A percentile compares a stretch with the other conserved stretches of the same genome.
These are phyloP conservation scores for Trachelus iudaicus DNA, from an alignment of 2,888 invertebrate species.

Conservation along the genomic window DNA sequence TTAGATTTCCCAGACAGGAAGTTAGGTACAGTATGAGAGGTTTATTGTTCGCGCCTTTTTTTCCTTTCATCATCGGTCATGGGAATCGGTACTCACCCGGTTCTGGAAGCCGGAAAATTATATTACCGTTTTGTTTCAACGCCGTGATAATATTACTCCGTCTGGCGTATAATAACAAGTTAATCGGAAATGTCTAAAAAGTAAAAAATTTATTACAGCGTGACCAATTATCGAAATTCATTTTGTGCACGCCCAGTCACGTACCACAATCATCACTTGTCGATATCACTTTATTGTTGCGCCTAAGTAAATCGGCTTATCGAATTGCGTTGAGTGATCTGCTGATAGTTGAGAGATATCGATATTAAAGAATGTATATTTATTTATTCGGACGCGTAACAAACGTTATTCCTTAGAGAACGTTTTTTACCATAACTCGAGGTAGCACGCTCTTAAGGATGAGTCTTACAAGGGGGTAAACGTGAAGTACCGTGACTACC, in stretches of 20 bases:
- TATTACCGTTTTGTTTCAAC: background rate
- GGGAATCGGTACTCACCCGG: constrained; percentile 55
- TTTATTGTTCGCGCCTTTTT: background rate
- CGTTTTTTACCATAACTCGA: background rate
- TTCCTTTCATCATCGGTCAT: constrained; percentile 42
- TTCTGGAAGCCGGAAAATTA: background rate
- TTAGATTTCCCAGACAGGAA: constrained; percentile 47
- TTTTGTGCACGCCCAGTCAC: background rate
- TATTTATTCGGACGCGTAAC: background rate
- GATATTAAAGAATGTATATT: background rate
- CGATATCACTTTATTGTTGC: background rate
- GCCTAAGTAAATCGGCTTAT: background rate
- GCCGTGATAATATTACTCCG: background rate
- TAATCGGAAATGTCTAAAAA: background rate
- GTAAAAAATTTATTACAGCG: background rate
- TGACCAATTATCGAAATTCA: background rate
- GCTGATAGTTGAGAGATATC: background rate
- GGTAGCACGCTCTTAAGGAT: background rate
- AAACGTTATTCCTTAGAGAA: background rate
- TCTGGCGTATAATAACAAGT: background rate
- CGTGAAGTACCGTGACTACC: background rate
- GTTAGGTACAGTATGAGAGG: constrained; percentile 49
- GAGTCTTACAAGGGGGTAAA: background rate
- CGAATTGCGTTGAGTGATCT: background rate
- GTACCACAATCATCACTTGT: background rate